Conservation (phyloP, 35 echinoderm and acorn worm species). For the Stichopus chloronotus region DNA sequence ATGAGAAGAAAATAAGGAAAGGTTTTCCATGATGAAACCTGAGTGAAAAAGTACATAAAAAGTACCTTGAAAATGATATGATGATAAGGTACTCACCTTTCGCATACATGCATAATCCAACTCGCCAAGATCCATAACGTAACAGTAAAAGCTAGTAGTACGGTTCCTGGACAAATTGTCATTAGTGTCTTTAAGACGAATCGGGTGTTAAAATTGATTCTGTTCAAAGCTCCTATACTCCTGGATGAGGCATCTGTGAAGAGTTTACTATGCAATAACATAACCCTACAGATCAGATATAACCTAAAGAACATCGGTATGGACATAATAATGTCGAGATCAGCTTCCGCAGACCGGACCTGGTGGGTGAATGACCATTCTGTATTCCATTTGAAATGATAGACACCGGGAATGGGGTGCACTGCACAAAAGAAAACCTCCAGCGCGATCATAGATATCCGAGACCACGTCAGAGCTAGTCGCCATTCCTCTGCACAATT, state of each 20-base stretch:
- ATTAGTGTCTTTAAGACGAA: conserved; percentile 99
- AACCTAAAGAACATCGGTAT: conserved; percentile 99
- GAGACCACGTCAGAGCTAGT: conserved; percentile 93
- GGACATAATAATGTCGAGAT: conserved; percentile 92
- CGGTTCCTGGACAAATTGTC: conserved; percentile 99
- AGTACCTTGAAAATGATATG: too few relatives aligned
- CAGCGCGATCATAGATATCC: conserved; percentile 74
- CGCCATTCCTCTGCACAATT: conserved; percentile 99
- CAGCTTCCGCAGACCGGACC: conserved; percentile 65
- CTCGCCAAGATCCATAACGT: conserved; percentile 99
- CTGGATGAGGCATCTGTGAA: conserved; percentile 99
- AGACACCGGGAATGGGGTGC: conserved; percentile 92
- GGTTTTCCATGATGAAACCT: too few relatives aligned
- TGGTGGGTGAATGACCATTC: conserved; percentile 92
- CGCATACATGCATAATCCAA: conserved; percentile 99
- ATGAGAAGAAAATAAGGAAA: too few relatives aligned
- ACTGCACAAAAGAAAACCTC: conserved; percentile 93
- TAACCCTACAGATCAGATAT: conserved; percentile 96
- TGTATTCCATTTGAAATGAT: conserved; percentile 86
- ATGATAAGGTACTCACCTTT: conserved; percentile 74
- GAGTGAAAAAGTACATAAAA: too few relatives aligned
- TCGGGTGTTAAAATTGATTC: conserved; percentile 99
- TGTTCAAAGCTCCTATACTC: conserved; percentile 97
- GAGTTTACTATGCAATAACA: conserved; percentile 99
- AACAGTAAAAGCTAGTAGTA: conserved; percentile 95